Base-by-base conservation (phyloP, 2,797 vertebrate species). In the Zalophus californianus region DNA sequence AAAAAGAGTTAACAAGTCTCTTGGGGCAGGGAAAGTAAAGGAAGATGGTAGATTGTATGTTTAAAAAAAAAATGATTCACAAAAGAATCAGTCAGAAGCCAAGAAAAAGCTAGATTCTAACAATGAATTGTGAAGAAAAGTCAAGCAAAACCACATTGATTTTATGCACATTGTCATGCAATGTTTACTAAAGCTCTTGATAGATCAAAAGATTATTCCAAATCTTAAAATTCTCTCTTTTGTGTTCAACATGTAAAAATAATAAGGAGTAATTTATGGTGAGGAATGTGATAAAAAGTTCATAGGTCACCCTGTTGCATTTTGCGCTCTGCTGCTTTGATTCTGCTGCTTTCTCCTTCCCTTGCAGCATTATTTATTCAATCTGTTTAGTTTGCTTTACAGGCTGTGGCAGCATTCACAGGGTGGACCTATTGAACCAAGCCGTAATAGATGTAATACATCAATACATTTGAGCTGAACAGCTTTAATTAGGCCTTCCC, bases 381-480 rank as follows among this genome's bases (percentile, higher is more conserved):
- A 98, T 99, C 99, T 99, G 99, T 99, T 99, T 99, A 99, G 99
- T 98, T 98, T 99, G 99, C 99, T 99, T 99, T 99, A 99, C 99
- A 99, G 99, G 99, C 99, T 98, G 98, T 99, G 98, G 99, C 98
- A 99, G 99, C 98, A 98, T 99, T 99, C 98, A 98, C 98, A 99
- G 98, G 99, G 99, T 99, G 99, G 99, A 99, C 99, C 99, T 99
- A 99, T 99, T 99, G 99, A 99, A 99, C 99, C 98, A 99, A 99
- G 99, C 99, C 96, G 98, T 99, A 99, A 99, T 99, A 99, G 99
- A 99, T 99, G 99, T 99, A 99, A 99, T 99, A 99, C 99, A 99
- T 99, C 99, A 99, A 99, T 99, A 99, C 98, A 98, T 99, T 99
- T 99, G 99, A 99, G 99, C 99, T 99, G 99, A 99, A 99, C 99